Percentiles rank a stretch among this genome's conserved stretches.
phyloP scores from a whole-genome alignment of 1,140 invertebrate species.

The Augochlora pura region DNA sequence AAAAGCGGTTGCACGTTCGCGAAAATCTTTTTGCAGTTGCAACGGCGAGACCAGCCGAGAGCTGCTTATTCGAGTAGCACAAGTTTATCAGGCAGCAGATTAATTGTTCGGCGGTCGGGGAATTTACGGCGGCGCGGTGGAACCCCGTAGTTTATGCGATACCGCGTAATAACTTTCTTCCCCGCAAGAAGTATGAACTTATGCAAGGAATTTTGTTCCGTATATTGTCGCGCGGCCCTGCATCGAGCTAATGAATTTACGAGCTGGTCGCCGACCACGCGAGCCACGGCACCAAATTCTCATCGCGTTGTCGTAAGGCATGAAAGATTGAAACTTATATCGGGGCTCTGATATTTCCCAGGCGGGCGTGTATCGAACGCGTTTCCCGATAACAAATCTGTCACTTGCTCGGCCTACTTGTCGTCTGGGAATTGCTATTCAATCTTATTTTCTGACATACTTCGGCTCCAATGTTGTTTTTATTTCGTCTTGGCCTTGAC shows the following conservation, averaged over 20 bases:
- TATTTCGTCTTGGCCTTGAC: too few species aligned
- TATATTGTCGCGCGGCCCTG: background rate
- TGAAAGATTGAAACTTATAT: constrained; percentile 21
- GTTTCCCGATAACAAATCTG: background rate
- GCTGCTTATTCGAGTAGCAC: background rate
- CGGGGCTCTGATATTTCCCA: background rate
- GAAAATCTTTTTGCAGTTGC: background rate
- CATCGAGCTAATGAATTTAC: constrained; percentile 35
- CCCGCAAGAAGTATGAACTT: constrained; percentile 16
- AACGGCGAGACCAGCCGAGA: too few species aligned
- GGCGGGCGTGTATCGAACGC: background rate
- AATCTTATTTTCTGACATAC: background rate
- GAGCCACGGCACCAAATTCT: constrained; percentile 2
- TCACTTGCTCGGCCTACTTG: background rate
- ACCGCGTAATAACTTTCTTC: constrained; percentile 17
- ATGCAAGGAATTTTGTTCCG: constrained; percentile 32
- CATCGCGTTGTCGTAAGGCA: background rate
- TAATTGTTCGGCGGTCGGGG: background rate
- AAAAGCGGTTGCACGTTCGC: background rate
- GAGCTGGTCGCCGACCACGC: background rate
- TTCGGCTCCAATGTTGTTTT: too few species aligned
- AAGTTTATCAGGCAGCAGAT: background rate
- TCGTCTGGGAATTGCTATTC: background rate
- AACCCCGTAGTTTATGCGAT: background rate
- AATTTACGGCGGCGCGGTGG: background rate